Evolutionary conservation across 2,113 vertebrate genomes (phyloP), one percentile per base, ranked within the genome.

Genomic region (Lepidiolamprologus cunningtoni): DNA sequence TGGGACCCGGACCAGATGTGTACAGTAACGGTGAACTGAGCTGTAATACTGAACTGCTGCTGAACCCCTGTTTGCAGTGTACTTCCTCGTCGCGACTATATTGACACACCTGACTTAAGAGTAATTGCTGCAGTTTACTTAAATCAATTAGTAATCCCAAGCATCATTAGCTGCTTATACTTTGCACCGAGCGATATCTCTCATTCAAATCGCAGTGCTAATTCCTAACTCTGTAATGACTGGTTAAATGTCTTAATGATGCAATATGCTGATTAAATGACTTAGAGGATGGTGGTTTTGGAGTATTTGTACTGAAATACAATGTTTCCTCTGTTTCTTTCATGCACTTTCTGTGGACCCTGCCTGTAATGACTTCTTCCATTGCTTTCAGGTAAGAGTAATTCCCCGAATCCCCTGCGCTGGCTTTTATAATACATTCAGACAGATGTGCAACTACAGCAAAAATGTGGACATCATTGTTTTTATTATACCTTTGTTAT

Each of bases 111-210:
- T 93, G 83, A 58, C 91, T 82, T 81, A 68, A 78, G 88, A 94
- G 82, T 94, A 94, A 95, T 96, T 90, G 82, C 93, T 68, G 86
- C 83, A 87, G 86, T 96, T 94, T 90, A 82, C 86, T 87, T 88
- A 85, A 94, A 96, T 95, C 94, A 93, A 93, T 96, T 95, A 92
- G 89, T 86, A 89, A 93, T 94, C 91, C 57, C 85, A 90, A 83
- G 94, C 95, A 83, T 92, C 90, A 91, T 96, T 94, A 94, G 87
- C 88, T 89, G 61, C 87, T 63, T 89, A 76, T 81, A 83, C 86
- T 90, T 91, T 83, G 80, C 79, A 84, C 61, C 85, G 23, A 79
- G 85, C 86, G 53, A 31, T 84, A 82, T 83, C 40, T 31, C 89
- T 89, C 63, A 93, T 87, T 93, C 82, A 90, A 90, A 89, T 87